Evolutionary conservation across 2,113 vertebrate genomes (phyloP), one percentile per base, ranked within the genome.

Genomic region (Todiramphus saurophagus): DNA sequence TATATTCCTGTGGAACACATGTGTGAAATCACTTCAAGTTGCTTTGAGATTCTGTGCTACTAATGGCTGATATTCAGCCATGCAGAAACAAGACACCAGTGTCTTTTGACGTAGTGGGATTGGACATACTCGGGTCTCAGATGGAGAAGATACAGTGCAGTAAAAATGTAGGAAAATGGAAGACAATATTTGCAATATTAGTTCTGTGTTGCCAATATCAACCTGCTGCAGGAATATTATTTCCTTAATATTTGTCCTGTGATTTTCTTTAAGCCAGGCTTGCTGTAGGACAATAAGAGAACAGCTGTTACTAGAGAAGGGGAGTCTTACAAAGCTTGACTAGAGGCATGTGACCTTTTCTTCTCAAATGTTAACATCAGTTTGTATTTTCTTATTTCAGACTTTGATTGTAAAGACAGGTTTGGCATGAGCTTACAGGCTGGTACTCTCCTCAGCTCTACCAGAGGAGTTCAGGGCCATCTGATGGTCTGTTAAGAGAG

Each of bases 311-410:
- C 60, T 60, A 1, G 2, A 1, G 2, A 68, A 87, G 16, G 70
- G 39, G 82, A 85, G 79, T 88, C 63, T 74, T 48, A 39, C 44
- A 69, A 88, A 88, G 88, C 78, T 90, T 95, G 82, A 39, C 90
- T 93, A 82, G 69, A 85, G 66, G 87, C 51, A 48, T 46, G 35
- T 60, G 74, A 78, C 62, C 46, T 93, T 87, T 82, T 72, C 64
- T 66, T 89, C 73, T 94, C 56, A 70, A 75, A 82, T 51, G 60
- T 33, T 91, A 88, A 72, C 53, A 44, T 69, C 12, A n/a, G 56
- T 74, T 88, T 92, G 20, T 60, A 55, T 69, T 91, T 68, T 83
- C 53, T 51, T 93, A 37, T 87, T 83, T 93, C 69, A 72, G 62
- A 87, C 70, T 87, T 76, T 20, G 63, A 93, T 86, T 87, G 66